A percentile compares a stretch with the other conserved stretches of the same genome.
phyloP scores from a whole-genome alignment of 1,140 invertebrate species.

The Coboldia fuscipes region DNA sequence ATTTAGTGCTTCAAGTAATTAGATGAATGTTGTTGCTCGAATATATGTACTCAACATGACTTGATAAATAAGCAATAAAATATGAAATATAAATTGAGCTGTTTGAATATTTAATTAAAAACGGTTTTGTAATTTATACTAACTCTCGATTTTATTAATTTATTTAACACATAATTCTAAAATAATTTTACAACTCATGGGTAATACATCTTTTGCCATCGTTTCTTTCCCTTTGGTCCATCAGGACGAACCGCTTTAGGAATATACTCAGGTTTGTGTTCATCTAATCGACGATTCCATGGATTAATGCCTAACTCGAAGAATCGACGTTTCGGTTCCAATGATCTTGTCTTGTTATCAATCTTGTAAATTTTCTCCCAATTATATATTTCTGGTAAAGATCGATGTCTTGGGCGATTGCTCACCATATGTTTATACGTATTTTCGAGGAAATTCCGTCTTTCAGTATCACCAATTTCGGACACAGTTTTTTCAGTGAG shows the following conservation, averaged over 20 bases:
- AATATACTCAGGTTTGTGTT: constrained; percentile 41
- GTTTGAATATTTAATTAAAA: no score
- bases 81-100: no score
- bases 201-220: constrained; percentile 35
- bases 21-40: no score
- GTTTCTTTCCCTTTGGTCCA: constrained; percentile 29
- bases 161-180: no score
- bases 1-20: no score
- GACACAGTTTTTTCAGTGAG: constrained; percentile 31
- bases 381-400: constrained; percentile 39
- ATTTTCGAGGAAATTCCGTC: constrained; percentile 40
- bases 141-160: no score
- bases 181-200: no score
- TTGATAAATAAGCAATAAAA: no score
- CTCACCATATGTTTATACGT: constrained; percentile 41
- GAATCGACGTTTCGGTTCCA: constrained; percentile 39
- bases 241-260: constrained; percentile 33
- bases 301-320: constrained; percentile 39
- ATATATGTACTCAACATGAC: no score
- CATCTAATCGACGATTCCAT: constrained; percentile 32
- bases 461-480: constrained; percentile 41
- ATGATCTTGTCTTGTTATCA: constrained; percentile 33
- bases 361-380: constrained; percentile 65
- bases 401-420: constrained; percentile 35
- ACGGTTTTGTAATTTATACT: no score